These are phyloP conservation scores for Diplodus sargus DNA, from an alignment of 2,797 vertebrate species.

Conservation along the genomic window DNA sequence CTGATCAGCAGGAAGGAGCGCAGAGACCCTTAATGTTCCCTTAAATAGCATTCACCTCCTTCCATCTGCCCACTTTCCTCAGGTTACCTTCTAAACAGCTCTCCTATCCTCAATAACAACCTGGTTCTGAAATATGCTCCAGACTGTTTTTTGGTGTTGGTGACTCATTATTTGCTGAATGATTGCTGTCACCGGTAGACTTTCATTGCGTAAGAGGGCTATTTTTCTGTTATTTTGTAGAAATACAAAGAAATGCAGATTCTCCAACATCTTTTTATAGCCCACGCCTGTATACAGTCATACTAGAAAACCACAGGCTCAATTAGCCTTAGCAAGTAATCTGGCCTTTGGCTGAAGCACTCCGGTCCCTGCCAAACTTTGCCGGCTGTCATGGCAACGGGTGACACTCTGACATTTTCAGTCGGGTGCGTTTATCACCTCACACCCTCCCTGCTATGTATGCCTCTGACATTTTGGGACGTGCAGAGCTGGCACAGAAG, in stretches of 20 bases:
- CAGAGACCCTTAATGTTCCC: conserved; percentile 36
- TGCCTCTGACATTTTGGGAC: conserved; percentile 81
- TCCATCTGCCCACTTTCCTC: conserved; percentile 29
- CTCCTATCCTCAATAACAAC: not conserved
- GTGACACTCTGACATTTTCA: conserved; percentile 83
- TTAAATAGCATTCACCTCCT: conserved; percentile 35
- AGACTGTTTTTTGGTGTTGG: conserved; percentile 10
- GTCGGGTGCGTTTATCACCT: conserved; percentile 73
- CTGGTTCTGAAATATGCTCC: conserved; percentile 9
- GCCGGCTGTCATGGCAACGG: conserved; percentile 80
- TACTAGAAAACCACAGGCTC: conserved; percentile 55
- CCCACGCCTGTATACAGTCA: conserved; percentile 18
- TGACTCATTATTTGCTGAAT: conserved; percentile 24
- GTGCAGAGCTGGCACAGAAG: conserved; percentile 57
- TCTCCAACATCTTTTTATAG: conserved; percentile 39
- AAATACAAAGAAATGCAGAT: conserved; percentile 11
- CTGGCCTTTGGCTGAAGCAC: conserved; percentile 79
- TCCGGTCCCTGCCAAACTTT: conserved; percentile 78
- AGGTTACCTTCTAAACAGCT: conserved; percentile 24
- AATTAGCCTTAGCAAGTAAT: conserved; percentile 75
- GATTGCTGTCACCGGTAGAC: conserved; percentile 20
- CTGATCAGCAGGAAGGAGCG: conserved; percentile 36
- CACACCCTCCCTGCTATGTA: conserved; percentile 64
- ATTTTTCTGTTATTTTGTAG: conserved; percentile 26
- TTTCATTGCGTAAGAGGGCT: conserved; percentile 29